phyloP scores from a whole-genome alignment of 2,888 invertebrate genomes.

The Thecocarcelia acutangulata region DNA sequence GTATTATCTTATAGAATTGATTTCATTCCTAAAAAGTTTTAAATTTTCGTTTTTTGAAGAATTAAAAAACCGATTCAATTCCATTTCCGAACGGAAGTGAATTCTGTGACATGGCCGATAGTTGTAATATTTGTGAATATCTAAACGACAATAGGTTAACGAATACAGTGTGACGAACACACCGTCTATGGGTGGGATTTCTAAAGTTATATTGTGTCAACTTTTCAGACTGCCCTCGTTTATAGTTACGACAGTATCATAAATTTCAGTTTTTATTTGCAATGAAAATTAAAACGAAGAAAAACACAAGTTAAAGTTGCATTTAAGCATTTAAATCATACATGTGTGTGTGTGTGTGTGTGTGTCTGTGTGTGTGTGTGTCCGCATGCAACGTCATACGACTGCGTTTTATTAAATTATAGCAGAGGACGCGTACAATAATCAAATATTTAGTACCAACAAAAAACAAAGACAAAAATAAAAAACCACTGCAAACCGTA shows the following conservation, averaged over 20 bases:
- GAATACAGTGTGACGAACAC: no score
- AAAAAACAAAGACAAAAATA: conserved; percentile 25
- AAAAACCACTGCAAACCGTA: conserved; percentile 5
- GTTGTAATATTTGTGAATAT: no score
- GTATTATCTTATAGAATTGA: no score
- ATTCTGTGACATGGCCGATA: no score
- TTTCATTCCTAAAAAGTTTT: no score
- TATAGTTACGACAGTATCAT: background rate
- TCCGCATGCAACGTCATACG: background rate
- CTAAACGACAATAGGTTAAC: no score
- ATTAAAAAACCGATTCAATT: no score
- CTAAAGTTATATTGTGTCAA: background rate
- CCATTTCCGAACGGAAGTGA: no score
- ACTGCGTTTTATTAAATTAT: conserved; percentile 34
- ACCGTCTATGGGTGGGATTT: no score
- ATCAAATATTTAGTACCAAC: conserved; percentile 43
- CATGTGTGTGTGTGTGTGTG: no score
- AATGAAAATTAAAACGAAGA: conserved; percentile 28
- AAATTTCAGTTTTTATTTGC: conserved; percentile 29
- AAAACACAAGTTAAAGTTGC: conserved; percentile 31
- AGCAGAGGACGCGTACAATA: conserved; percentile 48
- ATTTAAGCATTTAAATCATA: conserved; percentile 30
- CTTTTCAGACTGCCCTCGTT: background rate
- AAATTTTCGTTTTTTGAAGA: no score
- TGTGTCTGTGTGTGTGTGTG: background rate